Evolutionary conservation across 30 jellyfish, hydroid and myxozoan species (phyloP).

Genomic region (Hydra vulgaris): DNA sequence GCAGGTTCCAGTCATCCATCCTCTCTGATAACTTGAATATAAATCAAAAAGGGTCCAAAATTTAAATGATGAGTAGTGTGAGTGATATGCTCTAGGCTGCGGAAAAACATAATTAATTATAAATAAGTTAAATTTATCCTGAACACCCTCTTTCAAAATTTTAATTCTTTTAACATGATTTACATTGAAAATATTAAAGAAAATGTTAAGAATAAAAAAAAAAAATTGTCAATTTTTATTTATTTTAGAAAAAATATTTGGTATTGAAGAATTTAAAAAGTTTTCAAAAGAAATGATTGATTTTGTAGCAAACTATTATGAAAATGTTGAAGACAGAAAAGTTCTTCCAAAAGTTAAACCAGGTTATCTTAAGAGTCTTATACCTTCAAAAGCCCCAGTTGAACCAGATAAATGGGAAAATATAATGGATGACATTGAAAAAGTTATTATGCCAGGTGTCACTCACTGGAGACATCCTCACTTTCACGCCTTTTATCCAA

Average conservation of each 20-base stretch:
- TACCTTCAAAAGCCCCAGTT: constrained; percentile 11
- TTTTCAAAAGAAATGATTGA: constrained; percentile 19
- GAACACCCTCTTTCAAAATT: too few relatives aligned
- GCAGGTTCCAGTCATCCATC: too few relatives aligned
- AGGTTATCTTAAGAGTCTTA: not conserved
- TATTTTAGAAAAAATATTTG: not conserved
- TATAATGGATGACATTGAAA: not conserved
- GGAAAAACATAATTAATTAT: too few relatives aligned
- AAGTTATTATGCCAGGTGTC: constrained; percentile 14
- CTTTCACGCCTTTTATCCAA: constrained; percentile 36
- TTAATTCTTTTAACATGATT: too few relatives aligned
- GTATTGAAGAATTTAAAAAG: constrained; percentile 9
- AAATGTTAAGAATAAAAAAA: too few relatives aligned
- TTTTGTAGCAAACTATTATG: constrained; percentile 6
- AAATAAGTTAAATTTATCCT: too few relatives aligned
- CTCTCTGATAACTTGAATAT: too few relatives aligned
- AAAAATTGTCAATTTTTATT: too few relatives aligned
- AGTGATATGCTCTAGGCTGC: too few relatives aligned
- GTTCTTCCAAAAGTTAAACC: constrained; percentile 13
- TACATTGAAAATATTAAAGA: too few relatives aligned
- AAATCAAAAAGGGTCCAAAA: too few relatives aligned
- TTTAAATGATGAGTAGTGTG: too few relatives aligned
- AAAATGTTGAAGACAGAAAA: constrained; percentile 1
- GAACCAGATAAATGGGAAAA: constrained; percentile 8
- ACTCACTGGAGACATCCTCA: constrained; percentile 27